Base-by-base conservation (phyloP, 2,888 invertebrate species). In the Erannis defoliaria region DNA sequence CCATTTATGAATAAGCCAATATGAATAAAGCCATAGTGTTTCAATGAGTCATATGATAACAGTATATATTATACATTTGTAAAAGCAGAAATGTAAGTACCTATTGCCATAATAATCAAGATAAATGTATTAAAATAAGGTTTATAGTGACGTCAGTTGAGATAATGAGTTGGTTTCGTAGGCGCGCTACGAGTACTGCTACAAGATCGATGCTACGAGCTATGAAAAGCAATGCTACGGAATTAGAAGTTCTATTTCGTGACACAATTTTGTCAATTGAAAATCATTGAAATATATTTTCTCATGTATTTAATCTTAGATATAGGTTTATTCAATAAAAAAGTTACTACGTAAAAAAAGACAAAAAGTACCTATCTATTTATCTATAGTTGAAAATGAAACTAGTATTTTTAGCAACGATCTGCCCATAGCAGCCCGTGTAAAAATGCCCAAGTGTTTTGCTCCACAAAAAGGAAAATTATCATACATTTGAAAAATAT, bases 1-100 rank as follows among this genome's bases (percentile, higher is more conserved):
- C 51, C 40, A 56, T 43, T 62, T 62, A 71, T 71, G 57, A 71
- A 74, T 68, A 69, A 65, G 46, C 57, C 67, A 50, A 62, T 49
- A 65, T 57, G 53, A 46, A 19, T 56, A 68, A 60, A 48, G 46
- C 31, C 48, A 55, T 3, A 42, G 16, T n/a, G 31, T 12, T 40
- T 42, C 38, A 12, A 26, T 56, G 42, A 50, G 16, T 54, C 42
- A 16, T 33, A 26, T 16, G 4, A 26, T 14, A 43, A 46, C 26
- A 23, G 5, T 40, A 40, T 6, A 9, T 10, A 35, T 8, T 16
- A 37, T 10, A 23, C 19, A 29, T 33, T 5, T 31, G 5, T 46
- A 16, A 29, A 29, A 6, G 10, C 16, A 1, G 10, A 18, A 18
- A n/a, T 21, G 3, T 18, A 2, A 3, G 8, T 35, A 5, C 8